These are phyloP conservation scores for Asarcornis scutulata DNA, from an alignment of 2,113 vertebrate genomes.

Conservation along the genomic window DNA sequence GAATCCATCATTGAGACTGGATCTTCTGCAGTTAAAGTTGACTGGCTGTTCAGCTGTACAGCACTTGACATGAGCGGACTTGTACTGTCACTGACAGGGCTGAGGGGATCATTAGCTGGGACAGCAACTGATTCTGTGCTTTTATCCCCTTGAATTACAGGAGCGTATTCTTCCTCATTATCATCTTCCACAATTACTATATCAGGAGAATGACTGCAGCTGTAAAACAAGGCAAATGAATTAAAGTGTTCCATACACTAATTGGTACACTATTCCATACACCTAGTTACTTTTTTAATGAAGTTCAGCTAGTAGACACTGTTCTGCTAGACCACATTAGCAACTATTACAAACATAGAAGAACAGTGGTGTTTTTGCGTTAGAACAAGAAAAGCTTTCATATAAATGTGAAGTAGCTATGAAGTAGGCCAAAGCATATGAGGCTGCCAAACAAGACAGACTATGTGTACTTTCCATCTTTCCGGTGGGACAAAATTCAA, in stretches of 20 bases:
- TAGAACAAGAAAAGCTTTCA: background rate
- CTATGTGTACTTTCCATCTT: rapidly evolving
- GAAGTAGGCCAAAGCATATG: background rate
- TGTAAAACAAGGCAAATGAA: constrained; percentile 32
- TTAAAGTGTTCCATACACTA: background rate
- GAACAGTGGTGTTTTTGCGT: background rate
- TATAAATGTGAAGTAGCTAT: background rate
- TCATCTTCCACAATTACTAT: constrained; percentile 89
- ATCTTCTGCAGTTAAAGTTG: constrained; percentile 85
- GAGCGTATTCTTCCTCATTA: constrained; percentile 76
- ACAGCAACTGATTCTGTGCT: constrained; percentile 45
- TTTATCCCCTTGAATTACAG: constrained; percentile 78
- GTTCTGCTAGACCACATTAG: background rate
- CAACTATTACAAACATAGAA: background rate
- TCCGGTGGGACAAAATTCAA: background rate
- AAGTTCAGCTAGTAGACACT: background rate
- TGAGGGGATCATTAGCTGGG: constrained; percentile 45
- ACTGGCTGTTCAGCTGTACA: constrained; percentile 85
- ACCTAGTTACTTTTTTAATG: background rate
- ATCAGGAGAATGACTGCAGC: constrained; percentile 81
- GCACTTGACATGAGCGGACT: constrained; percentile 79
- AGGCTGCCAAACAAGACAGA: background rate
- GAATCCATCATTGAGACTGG: constrained; percentile 97
- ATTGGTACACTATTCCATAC: background rate
- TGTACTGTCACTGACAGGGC: constrained; percentile 38